Conservation (phyloP, 2,113 vertebrate genomes). For the Penelope pileata region DNA sequence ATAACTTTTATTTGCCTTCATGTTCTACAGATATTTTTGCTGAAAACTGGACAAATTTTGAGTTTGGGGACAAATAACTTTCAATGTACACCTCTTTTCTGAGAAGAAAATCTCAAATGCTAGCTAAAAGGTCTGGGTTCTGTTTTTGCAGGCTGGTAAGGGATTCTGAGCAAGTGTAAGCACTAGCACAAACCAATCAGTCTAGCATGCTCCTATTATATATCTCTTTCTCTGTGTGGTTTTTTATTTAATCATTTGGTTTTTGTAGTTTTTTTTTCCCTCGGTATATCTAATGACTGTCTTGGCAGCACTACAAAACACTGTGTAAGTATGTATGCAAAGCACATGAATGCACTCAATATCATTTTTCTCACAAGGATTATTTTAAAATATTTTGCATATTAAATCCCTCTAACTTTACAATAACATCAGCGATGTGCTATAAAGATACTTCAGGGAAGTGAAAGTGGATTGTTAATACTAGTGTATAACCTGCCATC, state of each 20-base stretch:
- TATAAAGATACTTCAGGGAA: slow-evolving; percentile 43
- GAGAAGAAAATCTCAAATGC: neutral
- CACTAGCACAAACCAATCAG: neutral
- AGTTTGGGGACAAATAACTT: neutral
- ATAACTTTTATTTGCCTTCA: neutral
- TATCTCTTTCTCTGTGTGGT: neutral
- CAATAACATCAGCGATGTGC: neutral
- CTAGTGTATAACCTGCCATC: slow-evolving; percentile 47
- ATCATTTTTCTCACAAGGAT: neutral
- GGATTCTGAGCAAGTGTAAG: neutral
- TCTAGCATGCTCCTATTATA: neutral
- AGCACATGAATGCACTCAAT: neutral
- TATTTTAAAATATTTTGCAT: slow-evolving; percentile 36
- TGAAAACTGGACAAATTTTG: neutral
- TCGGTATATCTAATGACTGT: neutral
- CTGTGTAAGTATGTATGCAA: neutral
- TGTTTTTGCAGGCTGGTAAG: neutral
- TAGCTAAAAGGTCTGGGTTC: neutral
- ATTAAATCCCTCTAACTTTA: slow-evolving; percentile 12
- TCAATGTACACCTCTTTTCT: neutral
- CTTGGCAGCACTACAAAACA: neutral
- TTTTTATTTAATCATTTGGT: neutral
- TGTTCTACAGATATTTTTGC: neutral
- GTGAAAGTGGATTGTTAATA: slow-evolving; percentile 30
- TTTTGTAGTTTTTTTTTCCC: neutral